Evolutionary conservation across 2,888 invertebrate species (phyloP).

Genomic region (Oxyteleia sp.): DNA sequence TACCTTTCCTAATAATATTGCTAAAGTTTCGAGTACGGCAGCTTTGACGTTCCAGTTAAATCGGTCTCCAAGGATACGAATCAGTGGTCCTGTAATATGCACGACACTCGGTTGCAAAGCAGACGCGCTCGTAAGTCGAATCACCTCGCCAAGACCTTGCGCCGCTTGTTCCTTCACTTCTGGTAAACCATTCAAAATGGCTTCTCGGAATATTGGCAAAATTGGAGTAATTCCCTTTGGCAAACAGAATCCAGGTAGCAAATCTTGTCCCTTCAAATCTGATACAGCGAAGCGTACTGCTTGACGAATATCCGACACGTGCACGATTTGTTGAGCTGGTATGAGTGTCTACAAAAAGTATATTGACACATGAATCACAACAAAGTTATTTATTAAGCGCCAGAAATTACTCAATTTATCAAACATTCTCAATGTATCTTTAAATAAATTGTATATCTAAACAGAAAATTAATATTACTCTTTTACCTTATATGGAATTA

Average conservation of each 20-base stretch:
- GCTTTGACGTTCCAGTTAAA: conserved; percentile 98
- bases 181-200: conserved; percentile 97
- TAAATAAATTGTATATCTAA: too few species aligned
- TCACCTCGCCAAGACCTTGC: conserved; percentile 94
- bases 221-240: conserved; percentile 98
- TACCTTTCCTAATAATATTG: conserved; percentile 96
- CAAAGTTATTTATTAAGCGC: too few species aligned
- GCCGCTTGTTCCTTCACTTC: conserved; percentile 99
- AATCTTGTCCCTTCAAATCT: conserved; percentile 93
- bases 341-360: conserved; percentile 91
- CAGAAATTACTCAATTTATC: too few species aligned
- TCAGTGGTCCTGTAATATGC: conserved; percentile 98
- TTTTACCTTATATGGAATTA: too few species aligned
- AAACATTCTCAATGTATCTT: too few species aligned
- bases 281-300: conserved; percentile 96
- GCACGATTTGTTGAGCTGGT: conserved; percentile 94
- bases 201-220: conserved; percentile 98
- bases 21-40: conserved; percentile 97
- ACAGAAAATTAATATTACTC: too few species aligned
- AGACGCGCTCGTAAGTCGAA: conserved; percentile 94
- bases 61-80: conserved; percentile 98
- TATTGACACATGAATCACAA: too few species aligned
- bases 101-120: conserved; percentile 98
- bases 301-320: conserved; percentile 96
- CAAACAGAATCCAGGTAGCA: conserved; percentile 97